Evolutionary conservation across 2,113 vertebrate species (phyloP).

Genomic region (Epinephelus fuscoguttatus): DNA sequence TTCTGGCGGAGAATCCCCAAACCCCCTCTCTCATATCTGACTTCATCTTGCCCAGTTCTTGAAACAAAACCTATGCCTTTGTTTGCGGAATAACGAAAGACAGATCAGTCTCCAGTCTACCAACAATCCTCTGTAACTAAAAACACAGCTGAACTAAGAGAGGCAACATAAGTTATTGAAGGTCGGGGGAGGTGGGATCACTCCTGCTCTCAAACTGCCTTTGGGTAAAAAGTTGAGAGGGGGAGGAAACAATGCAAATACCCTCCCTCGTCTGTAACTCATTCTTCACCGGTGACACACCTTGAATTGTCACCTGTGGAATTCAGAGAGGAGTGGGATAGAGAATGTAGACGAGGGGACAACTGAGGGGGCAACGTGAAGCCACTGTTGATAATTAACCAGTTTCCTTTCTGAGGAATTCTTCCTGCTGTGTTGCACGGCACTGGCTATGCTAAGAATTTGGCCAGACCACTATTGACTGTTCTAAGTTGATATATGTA

Average conservation of each 20-base stretch:
- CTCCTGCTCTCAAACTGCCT: conserved; percentile 12
- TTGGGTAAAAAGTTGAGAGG: background rate
- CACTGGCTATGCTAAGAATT: conserved; percentile 65
- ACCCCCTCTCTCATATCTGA: too few relatives aligned
- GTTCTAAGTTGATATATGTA: conserved; percentile 34
- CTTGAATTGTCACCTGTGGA: conserved; percentile 61
- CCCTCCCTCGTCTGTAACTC: conserved; percentile 16
- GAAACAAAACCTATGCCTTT: too few relatives aligned
- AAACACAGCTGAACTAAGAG: conserved; percentile 5
- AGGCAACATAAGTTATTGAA: conserved; percentile 12
- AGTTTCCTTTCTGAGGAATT: conserved; percentile 36
- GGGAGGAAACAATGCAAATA: conserved; percentile 16
- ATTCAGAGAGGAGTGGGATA: conserved; percentile 19
- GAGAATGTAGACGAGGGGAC: conserved; percentile 34
- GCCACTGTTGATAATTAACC: conserved; percentile 66
- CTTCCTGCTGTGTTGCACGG: conserved; percentile 35
- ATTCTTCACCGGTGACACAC: conserved; percentile 62
- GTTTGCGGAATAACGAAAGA: background rate
- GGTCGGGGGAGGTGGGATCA: background rate
- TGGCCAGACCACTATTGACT: background rate
- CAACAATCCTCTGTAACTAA: background rate
- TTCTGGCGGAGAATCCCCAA: too few relatives aligned
- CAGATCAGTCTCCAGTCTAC: conserved; percentile 12
- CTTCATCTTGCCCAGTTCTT: too few relatives aligned
- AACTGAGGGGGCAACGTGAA: conserved; percentile 15